Percentiles rank a stretch among this genome's conserved stretches.
Evolutionary conservation across 2,888 invertebrate genomes (phyloP).

Genomic region (Formica aserva): DNA sequence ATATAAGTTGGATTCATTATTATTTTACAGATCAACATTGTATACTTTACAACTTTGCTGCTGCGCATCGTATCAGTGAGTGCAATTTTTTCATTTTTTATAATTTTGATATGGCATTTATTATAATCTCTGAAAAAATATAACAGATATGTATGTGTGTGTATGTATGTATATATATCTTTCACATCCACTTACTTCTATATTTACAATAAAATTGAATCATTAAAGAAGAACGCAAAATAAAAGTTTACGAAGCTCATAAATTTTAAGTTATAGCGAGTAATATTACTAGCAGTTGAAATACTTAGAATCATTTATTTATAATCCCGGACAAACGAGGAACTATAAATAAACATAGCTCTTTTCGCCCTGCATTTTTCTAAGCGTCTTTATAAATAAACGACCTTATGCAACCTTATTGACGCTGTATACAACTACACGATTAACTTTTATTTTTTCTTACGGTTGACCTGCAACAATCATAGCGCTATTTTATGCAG

Average conservation of each 20-base stretch:
- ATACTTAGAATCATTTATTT: slow-evolving; percentile 45
- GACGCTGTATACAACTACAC: slow-evolving; percentile 43
- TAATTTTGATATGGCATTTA: not conserved
- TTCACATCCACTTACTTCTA: not conserved
- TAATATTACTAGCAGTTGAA: slow-evolving; percentile 36
- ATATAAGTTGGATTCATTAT: no score
- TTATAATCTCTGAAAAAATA: not conserved
- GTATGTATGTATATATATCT: not conserved
- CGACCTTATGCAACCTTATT: slow-evolving; percentile 55
- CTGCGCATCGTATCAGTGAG: not conserved
- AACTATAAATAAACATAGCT: slow-evolving; percentile 47
- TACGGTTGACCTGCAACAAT: slow-evolving; percentile 48
- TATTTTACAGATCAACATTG: not conserved
- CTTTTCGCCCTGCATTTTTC: slow-evolving; percentile 54
- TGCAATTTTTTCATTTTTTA: not conserved
- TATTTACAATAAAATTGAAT: not conserved
- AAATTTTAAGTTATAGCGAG: slow-evolving; percentile 16
- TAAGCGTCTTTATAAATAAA: slow-evolving; percentile 51
- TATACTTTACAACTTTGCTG: not conserved
- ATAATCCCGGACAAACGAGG: slow-evolving; percentile 29
- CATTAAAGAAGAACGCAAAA: not conserved
- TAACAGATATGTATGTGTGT: not conserved
- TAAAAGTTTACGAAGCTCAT: not conserved
- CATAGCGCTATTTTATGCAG: slow-evolving; percentile 41
- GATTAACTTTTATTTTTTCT: slow-evolving; percentile 42